phyloP scores from a whole-genome alignment of 1,140 invertebrate species.

The Pemphigus obesinymphae region DNA sequence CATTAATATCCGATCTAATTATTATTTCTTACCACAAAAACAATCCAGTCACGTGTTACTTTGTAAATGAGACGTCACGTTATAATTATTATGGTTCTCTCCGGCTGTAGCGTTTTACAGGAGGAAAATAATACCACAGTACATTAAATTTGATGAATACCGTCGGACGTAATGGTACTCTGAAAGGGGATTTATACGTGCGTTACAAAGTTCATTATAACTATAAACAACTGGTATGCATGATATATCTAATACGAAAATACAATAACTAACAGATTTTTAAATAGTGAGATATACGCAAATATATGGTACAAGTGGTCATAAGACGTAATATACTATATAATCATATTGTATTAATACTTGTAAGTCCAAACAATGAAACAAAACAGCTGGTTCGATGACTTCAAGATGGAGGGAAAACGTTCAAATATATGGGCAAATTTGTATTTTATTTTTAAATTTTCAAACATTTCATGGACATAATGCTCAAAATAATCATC shows the following conservation, averaged over 20 bases:
- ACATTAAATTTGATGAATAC: conserved; percentile 19
- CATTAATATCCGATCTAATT: neutral
- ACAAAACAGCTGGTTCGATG: no score
- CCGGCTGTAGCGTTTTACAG: neutral
- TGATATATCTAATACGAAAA: neutral
- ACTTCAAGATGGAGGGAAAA: no score
- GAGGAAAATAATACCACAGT: neutral
- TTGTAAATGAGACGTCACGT: conserved; percentile 12
- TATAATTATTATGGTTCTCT: neutral
- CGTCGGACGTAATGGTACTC: neutral
- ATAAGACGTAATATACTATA: neutral
- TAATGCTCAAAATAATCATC: no score
- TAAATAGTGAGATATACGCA: neutral
- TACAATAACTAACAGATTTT: neutral
- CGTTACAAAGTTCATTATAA: neutral
- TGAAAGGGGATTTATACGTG: neutral
- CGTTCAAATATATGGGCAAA: no score
- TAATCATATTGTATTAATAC: neutral
- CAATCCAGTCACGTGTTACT: neutral
- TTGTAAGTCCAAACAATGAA: no score
- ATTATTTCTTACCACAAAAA: neutral
- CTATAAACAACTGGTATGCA: neutral
- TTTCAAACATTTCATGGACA: no score
- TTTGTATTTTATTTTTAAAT: no score
- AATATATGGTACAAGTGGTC: neutral